These are phyloP conservation scores for Osedax frankpressi DNA, from an alignment of 2,888 invertebrate genomes.

Conservation along the genomic window DNA sequence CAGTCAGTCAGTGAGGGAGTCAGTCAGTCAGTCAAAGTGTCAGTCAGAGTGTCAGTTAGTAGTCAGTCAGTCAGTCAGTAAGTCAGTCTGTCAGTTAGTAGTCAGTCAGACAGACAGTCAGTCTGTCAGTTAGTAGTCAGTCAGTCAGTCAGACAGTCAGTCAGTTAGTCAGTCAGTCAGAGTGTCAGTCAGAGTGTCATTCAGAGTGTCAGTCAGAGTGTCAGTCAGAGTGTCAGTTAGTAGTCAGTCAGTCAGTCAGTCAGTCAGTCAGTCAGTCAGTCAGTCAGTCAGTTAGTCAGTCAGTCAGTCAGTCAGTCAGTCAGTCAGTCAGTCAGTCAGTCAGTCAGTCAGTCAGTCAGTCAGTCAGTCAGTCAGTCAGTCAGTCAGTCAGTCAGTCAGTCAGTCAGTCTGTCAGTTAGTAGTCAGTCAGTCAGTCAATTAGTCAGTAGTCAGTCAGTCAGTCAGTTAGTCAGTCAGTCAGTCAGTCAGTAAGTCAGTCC, in stretches of 20 bases:
- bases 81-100: no score
- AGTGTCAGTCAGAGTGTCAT: constrained; percentile 6
- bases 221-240: constrained; percentile 18
- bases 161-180: no score
- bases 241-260: constrained; percentile 15
- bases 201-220: constrained; percentile 11
- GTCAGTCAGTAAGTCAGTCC: no score
- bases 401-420: no score
- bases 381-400: neutral
- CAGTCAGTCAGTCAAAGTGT: constrained; percentile 5
- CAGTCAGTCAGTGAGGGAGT: no score
- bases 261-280: constrained; percentile 13
- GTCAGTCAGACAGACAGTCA: constrained; percentile 5
- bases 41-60: neutral
- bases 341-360: neutral
- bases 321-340: neutral
- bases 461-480: no score
- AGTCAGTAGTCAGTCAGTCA: no score
- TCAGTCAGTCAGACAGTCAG: constrained; percentile 12
- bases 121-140: constrained; percentile 10
- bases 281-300: no score
- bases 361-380: neutral
- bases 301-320: neutral
- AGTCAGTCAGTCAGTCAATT: no score
- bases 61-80: neutral